phyloP scores from a whole-genome alignment of 2,113 vertebrate genomes.

The Lasiurus borealis region DNA sequence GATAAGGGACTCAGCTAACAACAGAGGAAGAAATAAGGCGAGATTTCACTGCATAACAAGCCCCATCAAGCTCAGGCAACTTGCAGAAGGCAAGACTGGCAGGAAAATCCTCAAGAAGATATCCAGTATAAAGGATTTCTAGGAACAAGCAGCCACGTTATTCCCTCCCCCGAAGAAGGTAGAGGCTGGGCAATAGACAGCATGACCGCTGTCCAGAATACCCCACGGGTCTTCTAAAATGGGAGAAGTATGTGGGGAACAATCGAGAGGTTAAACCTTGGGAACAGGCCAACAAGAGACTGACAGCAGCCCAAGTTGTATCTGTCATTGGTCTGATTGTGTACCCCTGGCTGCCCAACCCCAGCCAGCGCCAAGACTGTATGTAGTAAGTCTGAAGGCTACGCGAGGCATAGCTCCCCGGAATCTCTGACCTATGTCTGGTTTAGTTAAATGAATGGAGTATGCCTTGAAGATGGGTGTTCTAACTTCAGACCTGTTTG shows the following conservation, averaged over 20 bases:
- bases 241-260: neutral
- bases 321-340: neutral
- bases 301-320: neutral
- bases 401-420: neutral
- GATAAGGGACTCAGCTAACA: neutral
- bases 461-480: neutral
- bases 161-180: neutral
- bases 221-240: neutral
- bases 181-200: slow-evolving; percentile 36
- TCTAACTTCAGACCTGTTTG: neutral
- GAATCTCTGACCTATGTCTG: neutral
- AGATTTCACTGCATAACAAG: neutral
- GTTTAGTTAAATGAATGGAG: neutral
- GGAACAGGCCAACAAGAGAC: neutral
- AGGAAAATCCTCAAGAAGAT: neutral
- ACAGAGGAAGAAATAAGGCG: neutral
- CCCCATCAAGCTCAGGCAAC: neutral
- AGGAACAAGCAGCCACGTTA: slow-evolving; percentile 18
- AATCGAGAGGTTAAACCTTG: neutral
- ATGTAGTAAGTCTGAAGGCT: neutral
- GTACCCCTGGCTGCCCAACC: neutral
- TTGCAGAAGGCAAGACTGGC: slow-evolving; percentile 3
- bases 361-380: neutral
- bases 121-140: slow-evolving; percentile 1
- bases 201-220: neutral